Conservation (phyloP, 2,888 invertebrate genomes). For the Ischnura elegans region DNA sequence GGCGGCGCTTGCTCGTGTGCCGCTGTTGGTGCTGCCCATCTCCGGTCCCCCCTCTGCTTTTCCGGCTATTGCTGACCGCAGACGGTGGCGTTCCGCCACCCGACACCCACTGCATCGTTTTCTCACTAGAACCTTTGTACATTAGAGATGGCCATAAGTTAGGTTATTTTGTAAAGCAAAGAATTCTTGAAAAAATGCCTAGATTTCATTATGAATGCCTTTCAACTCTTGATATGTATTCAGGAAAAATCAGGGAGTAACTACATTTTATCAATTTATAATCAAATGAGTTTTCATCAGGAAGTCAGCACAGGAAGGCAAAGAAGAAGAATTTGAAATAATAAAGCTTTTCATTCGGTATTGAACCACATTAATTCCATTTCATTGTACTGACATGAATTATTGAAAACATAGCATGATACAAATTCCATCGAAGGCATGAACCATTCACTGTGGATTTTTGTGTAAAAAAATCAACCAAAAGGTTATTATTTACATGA, state of each 20-base stretch:
- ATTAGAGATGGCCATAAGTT: background rate
- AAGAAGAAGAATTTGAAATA: background rate
- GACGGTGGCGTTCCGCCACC: conserved; percentile 28
- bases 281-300: background rate
- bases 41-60: background rate
- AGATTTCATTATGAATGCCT: background rate
- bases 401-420: background rate
- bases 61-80: conserved; percentile 60
- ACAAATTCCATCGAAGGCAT: too few species aligned
- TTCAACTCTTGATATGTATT: background rate
- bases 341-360: background rate
- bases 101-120: conserved; percentile 42
- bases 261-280: background rate
- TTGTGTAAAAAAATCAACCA: background rate
- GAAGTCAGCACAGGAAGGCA: background rate
- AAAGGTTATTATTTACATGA: background rate
- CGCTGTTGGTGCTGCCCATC: conserved; percentile 78
- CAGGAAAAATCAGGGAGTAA: too few species aligned
- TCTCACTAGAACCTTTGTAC: conserved; percentile 2
- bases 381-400: background rate
- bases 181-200: background rate
- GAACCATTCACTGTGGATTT: too few species aligned
- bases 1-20: conserved; percentile 76
- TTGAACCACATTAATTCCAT: background rate
- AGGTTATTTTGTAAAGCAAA: background rate